Evolutionary conservation across 2,888 invertebrate species (phyloP).

Genomic region (Dione vanillae): DNA sequence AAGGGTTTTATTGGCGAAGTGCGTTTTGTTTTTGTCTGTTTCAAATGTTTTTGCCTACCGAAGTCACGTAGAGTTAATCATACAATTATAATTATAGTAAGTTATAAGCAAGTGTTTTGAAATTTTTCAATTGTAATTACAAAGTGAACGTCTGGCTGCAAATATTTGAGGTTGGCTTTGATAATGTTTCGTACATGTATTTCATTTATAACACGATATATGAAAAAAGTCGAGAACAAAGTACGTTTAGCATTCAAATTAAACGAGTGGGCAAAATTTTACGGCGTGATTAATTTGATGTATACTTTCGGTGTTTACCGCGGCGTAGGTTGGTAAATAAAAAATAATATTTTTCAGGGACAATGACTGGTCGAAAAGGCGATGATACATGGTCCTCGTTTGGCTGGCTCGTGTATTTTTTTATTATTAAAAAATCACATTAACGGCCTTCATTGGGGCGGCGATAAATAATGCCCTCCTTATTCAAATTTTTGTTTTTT

Average conservation of each 20-base stretch:
- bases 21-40: constrained; percentile 54
- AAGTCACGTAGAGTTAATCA: constrained; percentile 16
- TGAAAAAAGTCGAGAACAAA: constrained; percentile 30
- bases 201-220: constrained; percentile 21
- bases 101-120: background rate
- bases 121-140: background rate
- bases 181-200: constrained; percentile 17
- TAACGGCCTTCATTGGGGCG: constrained; percentile 84
- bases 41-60: constrained; percentile 46
- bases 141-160: background rate
- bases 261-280: constrained; percentile 54
- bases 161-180: constrained; percentile 1
- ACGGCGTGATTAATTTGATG: constrained; percentile 73
- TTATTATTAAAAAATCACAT: constrained; percentile 84
- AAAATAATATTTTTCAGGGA: constrained; percentile 68
- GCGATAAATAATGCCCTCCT: constrained; percentile 84
- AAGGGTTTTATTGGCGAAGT: constrained; percentile 61
- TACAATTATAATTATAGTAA: constrained; percentile 22
- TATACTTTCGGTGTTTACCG: constrained; percentile 68
- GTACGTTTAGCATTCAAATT: constrained; percentile 45
- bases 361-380: constrained; percentile 82
- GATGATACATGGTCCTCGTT: constrained; percentile 84
- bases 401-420: constrained; percentile 76
- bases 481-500: constrained; percentile 79
- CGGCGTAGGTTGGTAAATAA: constrained; percentile 64